Evolutionary conservation across 2,797 vertebrate species (phyloP).

Genomic region (Hippoglossus hippoglossus): DNA sequence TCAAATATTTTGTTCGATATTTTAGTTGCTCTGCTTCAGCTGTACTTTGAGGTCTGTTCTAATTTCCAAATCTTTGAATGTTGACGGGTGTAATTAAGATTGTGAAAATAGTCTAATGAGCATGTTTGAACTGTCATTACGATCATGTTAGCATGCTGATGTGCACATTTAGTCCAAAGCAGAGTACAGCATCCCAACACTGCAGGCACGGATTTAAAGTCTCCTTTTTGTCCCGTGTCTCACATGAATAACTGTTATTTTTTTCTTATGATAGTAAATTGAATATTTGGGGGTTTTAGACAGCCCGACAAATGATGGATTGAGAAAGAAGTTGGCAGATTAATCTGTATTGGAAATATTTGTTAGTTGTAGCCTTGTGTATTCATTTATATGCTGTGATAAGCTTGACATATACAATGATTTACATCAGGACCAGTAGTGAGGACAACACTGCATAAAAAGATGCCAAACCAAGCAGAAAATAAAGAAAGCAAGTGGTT

Average conservation of each 20-base stretch:
- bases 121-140: background rate
- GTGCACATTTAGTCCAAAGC: background rate
- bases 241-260: background rate
- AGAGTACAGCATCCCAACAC: too few relatives aligned
- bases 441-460: constrained; percentile 30
- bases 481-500: constrained; percentile 36
- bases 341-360: constrained; percentile 3
- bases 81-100: too few relatives aligned
- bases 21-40: too few relatives aligned
- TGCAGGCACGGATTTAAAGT: background rate
- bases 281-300: background rate
- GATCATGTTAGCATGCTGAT: background rate
- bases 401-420: constrained; percentile 19
- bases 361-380: background rate
- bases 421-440: constrained; percentile 23
- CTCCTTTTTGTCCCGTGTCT: background rate
- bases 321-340: too few relatives aligned
- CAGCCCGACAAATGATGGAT: background rate
- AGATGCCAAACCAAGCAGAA: constrained; percentile 44
- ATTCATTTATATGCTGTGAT: background rate
- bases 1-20: too few relatives aligned
- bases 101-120: background rate
- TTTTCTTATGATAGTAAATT: background rate
- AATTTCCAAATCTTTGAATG: too few relatives aligned
- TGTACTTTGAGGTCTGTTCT: background rate